Base-by-base conservation (phyloP, 2,797 vertebrate genomes). In the Gobionotothen gibberifrons region DNA sequence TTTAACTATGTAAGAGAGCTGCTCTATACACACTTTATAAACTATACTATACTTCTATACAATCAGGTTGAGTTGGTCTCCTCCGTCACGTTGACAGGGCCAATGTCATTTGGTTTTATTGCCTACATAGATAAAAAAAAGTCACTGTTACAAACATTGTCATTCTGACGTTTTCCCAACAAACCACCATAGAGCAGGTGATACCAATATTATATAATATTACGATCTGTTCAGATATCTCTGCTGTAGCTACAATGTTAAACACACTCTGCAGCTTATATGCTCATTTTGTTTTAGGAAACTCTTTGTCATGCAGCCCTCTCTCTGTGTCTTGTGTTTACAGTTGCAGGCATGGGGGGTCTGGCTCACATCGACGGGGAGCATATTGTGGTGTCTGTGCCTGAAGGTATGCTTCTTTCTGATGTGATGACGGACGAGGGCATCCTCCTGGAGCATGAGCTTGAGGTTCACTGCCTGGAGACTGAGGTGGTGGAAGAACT, bases 361-460 rank as follows among this genome's bases (percentile, higher is more conserved):
- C 96, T 97, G 79, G 98, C 98, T 78, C 97, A 98, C 89, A 97
- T 99, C 29, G 97, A 99, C 39, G 98, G 97, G 69, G 98, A 99
- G 78, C 98, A 99, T 91, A 99, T 99, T 68, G 97, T 99, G 76
- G 97, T 99, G 55, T 99, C 98, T 4, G 98, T 99, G 62, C 98
- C 98, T 0, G 97, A 99, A 90, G 97, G 97, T 16, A 97, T 99
- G 71, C 96, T 99, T 72, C 97, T 99, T 61, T 99, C 98, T 22
- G 97, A 99, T 48, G 96, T 99, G 79, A 97, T 97, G 89, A 97
- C 97, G 0, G 97, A 99, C 5, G 98, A 98, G 58, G 97, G 97
- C 67, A 97, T 99, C 84, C 96, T 97, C 61, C 93, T 99, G 44
- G 97, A 98, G 81, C 96, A 97, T 29, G 96, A 86, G 65, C 91